Evolutionary conservation across 2,113 vertebrate species (phyloP).

Genomic region (Balaeniceps rex): DNA sequence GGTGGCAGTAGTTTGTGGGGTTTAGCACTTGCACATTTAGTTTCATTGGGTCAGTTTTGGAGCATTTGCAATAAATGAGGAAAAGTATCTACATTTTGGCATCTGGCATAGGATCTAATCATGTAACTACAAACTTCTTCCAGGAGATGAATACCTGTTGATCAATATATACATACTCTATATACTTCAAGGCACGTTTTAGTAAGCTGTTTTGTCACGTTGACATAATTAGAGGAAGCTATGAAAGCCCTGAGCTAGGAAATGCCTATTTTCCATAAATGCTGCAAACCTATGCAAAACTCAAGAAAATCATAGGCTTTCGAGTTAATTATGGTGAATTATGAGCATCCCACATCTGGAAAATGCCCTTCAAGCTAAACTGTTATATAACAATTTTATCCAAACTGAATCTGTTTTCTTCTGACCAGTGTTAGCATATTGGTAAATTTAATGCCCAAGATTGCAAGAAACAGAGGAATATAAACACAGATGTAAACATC

Average conservation of each 20-base stretch:
- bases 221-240: constrained; percentile 44
- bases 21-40: neutral
- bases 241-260: neutral
- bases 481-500: neutral
- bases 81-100: constrained; percentile 4
- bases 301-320: constrained; percentile 18
- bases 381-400: neutral
- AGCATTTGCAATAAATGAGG: constrained; percentile 6
- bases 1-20: neutral
- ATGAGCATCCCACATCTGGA: neutral
- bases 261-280: neutral
- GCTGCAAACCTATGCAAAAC: constrained; percentile 24
- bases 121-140: constrained; percentile 13
- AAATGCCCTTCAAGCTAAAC: neutral
- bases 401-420: neutral
- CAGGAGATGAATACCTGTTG: neutral
- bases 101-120: neutral
- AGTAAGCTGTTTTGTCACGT: constrained; percentile 16
- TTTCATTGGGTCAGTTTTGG: neutral
- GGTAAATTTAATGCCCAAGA: neutral
- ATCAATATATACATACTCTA: neutral
- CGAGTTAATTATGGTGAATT: neutral
- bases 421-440: neutral
- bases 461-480: neutral
- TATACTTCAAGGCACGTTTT: constrained; percentile 28